Evolutionary conservation across 2,797 vertebrate species (phyloP).

Genomic region (Hybognathus amarus): DNA sequence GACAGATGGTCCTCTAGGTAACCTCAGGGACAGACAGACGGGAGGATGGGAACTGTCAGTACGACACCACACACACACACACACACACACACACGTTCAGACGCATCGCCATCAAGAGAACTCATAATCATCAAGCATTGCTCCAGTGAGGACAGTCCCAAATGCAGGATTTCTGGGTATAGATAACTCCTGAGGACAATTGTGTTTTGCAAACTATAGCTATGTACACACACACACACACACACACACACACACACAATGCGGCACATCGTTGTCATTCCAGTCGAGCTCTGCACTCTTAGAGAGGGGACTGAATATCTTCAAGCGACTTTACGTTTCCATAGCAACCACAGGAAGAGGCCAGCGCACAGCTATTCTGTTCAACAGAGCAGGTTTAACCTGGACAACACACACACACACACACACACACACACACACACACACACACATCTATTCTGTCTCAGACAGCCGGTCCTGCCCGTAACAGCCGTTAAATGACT

Average conservation of each 20-base stretch:
- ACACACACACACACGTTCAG: not conserved
- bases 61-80: not conserved
- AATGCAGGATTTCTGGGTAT: not conserved
- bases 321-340: conserved; percentile 50
- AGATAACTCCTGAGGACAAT: not conserved
- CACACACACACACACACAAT: conserved; percentile 5
- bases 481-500: conserved; percentile 43
- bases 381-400: not conserved
- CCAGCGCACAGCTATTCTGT: not conserved
- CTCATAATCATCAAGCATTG: not conserved
- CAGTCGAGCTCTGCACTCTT: conserved; percentile 22
- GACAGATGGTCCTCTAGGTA: not conserved
- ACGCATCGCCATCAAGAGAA: no score
- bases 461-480: not conserved
- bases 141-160: not conserved
- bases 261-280: conserved; percentile 41
- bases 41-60: not conserved
- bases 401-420: conserved; percentile 22
- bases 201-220: not conserved
- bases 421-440: conserved; percentile 6
- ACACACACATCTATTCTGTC: not conserved
- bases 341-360: conserved; percentile 52
- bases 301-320: conserved; percentile 36
- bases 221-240: conserved; percentile 5
- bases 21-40: not conserved